Percentiles rank a stretch among this genome's conserved stretches.
Evolutionary conservation across 2,797 vertebrate genomes (phyloP).

Genomic region (Gouania willdenowi): DNA sequence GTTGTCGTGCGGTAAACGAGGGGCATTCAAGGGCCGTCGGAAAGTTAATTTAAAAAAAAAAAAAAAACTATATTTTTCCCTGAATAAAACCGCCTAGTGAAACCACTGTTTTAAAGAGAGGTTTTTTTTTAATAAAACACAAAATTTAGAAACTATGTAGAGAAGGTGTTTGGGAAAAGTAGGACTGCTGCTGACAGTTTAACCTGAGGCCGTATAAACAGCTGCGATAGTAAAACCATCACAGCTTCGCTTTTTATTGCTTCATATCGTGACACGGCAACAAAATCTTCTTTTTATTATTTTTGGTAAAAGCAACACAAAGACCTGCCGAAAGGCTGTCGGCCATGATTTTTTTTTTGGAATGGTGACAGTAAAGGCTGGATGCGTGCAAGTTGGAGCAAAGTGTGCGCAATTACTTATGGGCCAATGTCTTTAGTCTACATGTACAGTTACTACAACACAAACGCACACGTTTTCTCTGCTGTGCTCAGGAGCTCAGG

Average conservation of each 20-base stretch:
- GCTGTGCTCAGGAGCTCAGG: conserved; percentile 23
- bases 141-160: no score
- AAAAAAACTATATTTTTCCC: no score
- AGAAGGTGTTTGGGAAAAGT: no score
- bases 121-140: no score
- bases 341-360: conserved; percentile 12
- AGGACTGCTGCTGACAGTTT: neutral
- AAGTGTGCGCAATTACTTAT: conserved; percentile 24
- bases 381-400: conserved; percentile 40
- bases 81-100: no score
- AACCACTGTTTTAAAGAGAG: no score
- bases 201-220: conserved; percentile 11
- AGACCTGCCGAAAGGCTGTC: conserved; percentile 9
- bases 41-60: no score
- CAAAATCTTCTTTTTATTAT: conserved; percentile 17
- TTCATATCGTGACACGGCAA: conserved; percentile 14
- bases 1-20: no score
- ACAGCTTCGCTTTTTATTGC: neutral
- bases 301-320: neutral
- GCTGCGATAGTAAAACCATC: conserved; percentile 14
- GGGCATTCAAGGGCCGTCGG: no score
- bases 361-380: conserved; percentile 24
- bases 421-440: conserved; percentile 26
- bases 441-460: conserved; percentile 23
- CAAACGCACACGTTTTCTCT: conserved; percentile 6